Conservation (phyloP, 2,113 vertebrate species). For the Phrynosoma blainvillii region DNA sequence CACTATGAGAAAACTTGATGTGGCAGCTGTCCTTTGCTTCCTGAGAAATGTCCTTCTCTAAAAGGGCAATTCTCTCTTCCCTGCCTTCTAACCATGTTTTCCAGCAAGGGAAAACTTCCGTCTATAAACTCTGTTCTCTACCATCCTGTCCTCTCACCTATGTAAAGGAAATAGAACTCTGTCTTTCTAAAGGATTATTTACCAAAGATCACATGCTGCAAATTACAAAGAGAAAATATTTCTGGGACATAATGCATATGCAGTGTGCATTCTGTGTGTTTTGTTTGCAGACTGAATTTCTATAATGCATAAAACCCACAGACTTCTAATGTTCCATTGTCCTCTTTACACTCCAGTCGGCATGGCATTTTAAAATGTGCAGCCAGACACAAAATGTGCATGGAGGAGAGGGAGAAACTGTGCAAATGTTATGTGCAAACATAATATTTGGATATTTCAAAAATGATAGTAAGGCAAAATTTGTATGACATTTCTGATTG, state of each 20-base stretch:
- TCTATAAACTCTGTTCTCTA: background rate
- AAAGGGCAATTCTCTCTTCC: background rate
- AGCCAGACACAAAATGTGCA: too few species aligned
- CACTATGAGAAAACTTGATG: too few species aligned
- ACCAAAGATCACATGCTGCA: background rate
- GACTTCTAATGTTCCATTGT: too few species aligned
- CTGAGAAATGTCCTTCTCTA: background rate
- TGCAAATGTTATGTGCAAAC: too few species aligned
- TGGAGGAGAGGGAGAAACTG: too few species aligned
- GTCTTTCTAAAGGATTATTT: background rate
- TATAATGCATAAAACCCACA: too few species aligned
- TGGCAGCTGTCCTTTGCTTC: background rate
- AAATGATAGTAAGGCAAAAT: too few species aligned
- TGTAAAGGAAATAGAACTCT: background rate
- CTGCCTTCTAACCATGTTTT: background rate
- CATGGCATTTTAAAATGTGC: too few species aligned
- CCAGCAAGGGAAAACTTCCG: background rate
- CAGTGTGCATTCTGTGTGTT: background rate
- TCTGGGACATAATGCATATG: background rate
- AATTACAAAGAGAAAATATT: background rate
- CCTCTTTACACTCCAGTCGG: too few species aligned
- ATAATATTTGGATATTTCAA: too few species aligned
- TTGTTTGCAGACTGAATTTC: background rate
- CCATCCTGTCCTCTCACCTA: background rate
- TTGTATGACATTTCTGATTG: too few species aligned